These are phyloP conservation scores for Girardinichthys multiradiatus DNA, from an alignment of 2,113 vertebrate genomes.

Conservation along the genomic window DNA sequence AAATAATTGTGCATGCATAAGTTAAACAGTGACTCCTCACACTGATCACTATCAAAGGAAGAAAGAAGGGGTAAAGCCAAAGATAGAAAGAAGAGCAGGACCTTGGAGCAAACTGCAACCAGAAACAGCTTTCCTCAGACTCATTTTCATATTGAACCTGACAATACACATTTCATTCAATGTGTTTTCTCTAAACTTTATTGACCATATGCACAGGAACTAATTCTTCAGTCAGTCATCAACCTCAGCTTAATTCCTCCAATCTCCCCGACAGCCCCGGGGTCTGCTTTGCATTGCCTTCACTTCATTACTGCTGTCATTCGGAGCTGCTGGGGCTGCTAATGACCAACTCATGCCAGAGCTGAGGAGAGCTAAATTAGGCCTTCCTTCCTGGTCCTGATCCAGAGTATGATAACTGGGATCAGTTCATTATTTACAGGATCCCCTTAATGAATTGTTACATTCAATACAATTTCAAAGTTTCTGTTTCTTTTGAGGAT, in stretches of 20 bases:
- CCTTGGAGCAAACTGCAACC: neutral
- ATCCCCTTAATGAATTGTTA: neutral
- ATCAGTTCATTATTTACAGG: neutral
- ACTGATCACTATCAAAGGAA: neutral
- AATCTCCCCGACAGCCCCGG: neutral
- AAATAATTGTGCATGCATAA: conserved; percentile 7
- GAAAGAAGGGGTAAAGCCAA: neutral
- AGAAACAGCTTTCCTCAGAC: neutral
- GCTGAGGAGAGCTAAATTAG: conserved; percentile 17
- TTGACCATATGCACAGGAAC: conserved; percentile 5
- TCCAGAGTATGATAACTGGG: neutral
- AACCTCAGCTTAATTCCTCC: neutral
- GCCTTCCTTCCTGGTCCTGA: conserved; percentile 12
- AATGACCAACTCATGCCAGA: conserved; percentile 13
- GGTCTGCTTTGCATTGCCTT: conserved; percentile 22
- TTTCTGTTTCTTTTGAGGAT: neutral
- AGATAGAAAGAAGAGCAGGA: neutral
- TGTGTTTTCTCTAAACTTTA: conserved; percentile 19
- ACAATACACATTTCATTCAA: neutral
- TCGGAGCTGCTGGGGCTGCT: conserved; percentile 10
- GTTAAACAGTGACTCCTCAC: neutral
- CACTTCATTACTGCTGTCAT: conserved; percentile 38
- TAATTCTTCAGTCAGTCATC: conserved; percentile 20
- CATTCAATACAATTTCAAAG: too few relatives aligned
- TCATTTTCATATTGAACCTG: conserved; percentile 2